Conservation (phyloP, 2,888 invertebrate species). For the Apantesis nais region DNA sequence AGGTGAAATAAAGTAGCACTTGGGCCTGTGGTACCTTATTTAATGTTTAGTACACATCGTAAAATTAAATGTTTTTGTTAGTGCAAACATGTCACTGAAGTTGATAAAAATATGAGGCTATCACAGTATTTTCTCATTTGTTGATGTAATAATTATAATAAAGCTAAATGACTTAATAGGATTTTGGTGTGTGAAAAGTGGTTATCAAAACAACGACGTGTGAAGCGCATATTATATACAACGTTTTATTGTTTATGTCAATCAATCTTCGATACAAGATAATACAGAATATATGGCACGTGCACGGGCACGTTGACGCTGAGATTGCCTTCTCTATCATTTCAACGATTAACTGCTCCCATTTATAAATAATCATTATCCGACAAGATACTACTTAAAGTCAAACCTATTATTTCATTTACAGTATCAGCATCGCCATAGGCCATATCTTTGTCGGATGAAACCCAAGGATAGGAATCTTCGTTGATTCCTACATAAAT, state of each 20-base stretch:
- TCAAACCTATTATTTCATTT: neutral
- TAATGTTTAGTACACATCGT: neutral
- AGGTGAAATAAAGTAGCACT: no score
- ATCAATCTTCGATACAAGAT: neutral
- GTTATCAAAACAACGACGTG: neutral
- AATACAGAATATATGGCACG: neutral
- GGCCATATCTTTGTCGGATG: no score
- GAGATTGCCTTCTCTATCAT: neutral
- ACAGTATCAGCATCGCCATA: neutral
- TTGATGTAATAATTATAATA: neutral
- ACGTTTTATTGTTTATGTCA: neutral
- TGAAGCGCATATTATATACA: neutral
- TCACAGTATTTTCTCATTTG: neutral
- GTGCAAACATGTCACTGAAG: neutral
- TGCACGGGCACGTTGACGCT: neutral
- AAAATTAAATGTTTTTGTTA: neutral
- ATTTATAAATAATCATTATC: neutral
- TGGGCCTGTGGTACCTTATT: neutral
- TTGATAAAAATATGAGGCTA: constrained; percentile 4
- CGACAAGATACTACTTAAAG: neutral
- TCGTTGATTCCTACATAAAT: neutral
- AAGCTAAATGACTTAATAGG: neutral
- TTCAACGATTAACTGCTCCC: neutral
- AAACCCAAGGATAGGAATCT: neutral
- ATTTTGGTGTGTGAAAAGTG: neutral